These are phyloP conservation scores for Pygmarrhopalites habei DNA, from an alignment of 1,140 invertebrate genomes.

Conservation along the genomic window DNA sequence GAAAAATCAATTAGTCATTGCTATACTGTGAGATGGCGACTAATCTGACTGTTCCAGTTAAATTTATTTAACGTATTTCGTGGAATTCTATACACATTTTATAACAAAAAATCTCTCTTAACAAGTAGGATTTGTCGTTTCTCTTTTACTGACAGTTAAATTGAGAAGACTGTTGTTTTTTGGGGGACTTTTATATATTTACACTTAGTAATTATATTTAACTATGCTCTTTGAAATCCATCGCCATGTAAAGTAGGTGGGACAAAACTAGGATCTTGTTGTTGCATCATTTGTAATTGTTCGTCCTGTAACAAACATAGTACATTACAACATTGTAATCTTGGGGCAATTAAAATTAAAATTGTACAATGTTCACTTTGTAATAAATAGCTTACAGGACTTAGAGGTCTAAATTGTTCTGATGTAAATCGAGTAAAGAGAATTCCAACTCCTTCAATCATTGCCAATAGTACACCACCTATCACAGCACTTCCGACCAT, in stretches of 20 bases:
- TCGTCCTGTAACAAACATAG: constrained; percentile 25
- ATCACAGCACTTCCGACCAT: constrained; percentile 94
- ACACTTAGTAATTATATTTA: too few species aligned
- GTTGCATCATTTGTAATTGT: constrained; percentile 22
- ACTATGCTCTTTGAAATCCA: not conserved
- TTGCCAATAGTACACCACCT: constrained; percentile 83
- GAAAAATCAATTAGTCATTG: too few species aligned
- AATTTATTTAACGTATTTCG: too few species aligned
- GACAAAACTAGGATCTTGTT: constrained; percentile 29
- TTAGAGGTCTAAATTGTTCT: constrained; percentile 78
- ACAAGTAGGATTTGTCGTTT: too few species aligned
- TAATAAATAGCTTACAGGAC: constrained; percentile 47
- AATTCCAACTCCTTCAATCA: constrained; percentile 95
- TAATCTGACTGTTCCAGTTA: too few species aligned
- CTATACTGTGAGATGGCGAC: too few species aligned
- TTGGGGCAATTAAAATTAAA: too few species aligned
- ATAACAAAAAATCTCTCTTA: too few species aligned
- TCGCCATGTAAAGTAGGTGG: not conserved
- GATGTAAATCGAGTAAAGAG: constrained; percentile 80
- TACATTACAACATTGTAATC: not conserved
- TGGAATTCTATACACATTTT: too few species aligned
- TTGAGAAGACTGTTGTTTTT: too few species aligned
- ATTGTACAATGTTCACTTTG: not conserved
- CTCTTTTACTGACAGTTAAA: too few species aligned
- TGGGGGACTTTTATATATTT: too few species aligned